Evolutionary conservation across 2,113 vertebrate genomes (phyloP).

Genomic region (Alligator mississippiensis): DNA sequence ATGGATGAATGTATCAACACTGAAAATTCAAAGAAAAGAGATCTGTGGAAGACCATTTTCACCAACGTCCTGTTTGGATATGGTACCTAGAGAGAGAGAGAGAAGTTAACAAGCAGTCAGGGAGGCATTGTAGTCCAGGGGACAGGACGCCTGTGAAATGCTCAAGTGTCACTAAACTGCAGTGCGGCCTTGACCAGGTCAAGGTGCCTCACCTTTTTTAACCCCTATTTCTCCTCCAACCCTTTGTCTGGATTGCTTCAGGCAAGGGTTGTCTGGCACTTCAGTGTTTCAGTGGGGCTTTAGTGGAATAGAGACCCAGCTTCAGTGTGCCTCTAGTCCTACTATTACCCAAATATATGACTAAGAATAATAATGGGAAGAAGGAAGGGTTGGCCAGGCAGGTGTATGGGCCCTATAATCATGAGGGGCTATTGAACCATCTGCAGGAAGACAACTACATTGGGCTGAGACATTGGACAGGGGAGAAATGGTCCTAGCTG

Average conservation of each 20-base stretch:
- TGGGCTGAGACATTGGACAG: neutral
- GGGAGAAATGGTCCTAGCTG: neutral
- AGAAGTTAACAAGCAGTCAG: neutral
- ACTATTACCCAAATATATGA: neutral
- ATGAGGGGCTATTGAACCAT: neutral
- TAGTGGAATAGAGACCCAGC: neutral
- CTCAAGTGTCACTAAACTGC: neutral
- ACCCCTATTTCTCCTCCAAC: neutral
- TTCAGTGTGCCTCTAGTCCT: neutral
- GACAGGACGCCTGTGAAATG: neutral
- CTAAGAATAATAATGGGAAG: accelerated
- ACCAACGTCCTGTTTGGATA: too few relatives aligned
- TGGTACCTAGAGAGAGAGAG: too few relatives aligned
- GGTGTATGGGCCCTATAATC: accelerated
- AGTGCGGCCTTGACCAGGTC: neutral
- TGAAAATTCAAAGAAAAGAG: too few relatives aligned
- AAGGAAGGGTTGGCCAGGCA: neutral
- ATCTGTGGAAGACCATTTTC: too few relatives aligned
- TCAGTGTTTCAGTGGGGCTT: accelerated
- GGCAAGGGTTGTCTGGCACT: neutral
- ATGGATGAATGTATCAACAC: too few relatives aligned
- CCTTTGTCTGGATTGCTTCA: neutral
- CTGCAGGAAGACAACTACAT: neutral
- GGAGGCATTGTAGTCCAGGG: neutral
- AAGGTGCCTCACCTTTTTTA: neutral